Evolutionary conservation across 1,140 invertebrate species (phyloP).

Genomic region (Anoplolepis gracilipes): DNA sequence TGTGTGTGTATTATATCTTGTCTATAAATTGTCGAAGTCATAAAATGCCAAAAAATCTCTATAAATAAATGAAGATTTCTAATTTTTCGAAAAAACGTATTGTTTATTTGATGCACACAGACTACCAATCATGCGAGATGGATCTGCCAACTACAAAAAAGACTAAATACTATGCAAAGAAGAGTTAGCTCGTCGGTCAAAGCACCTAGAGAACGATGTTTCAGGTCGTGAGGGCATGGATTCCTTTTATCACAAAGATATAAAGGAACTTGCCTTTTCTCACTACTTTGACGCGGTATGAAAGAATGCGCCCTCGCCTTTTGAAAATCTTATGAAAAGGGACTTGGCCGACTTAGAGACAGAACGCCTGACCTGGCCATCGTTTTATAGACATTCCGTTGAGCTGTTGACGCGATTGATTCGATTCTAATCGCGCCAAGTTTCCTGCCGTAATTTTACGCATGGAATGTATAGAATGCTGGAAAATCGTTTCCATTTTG

Average conservation of each 20-base stretch:
- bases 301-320: conserved; percentile 26
- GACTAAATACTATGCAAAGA: too few relatives aligned
- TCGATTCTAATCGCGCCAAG: not conserved
- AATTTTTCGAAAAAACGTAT: too few relatives aligned
- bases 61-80: too few relatives aligned
- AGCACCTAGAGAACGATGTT: conserved; percentile 11
- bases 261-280: not conserved
- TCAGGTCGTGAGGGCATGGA: not conserved
- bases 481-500: not conserved
- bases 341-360: not conserved
- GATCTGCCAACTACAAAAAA: too few relatives aligned
- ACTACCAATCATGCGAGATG: too few relatives aligned
- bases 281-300: not conserved
- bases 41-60: too few relatives aligned
- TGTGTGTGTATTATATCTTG: too few relatives aligned
- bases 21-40: too few relatives aligned
- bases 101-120: too few relatives aligned
- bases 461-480: not conserved
- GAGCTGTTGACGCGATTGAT: conserved; percentile 1
- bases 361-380: not conserved
- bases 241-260: conserved; percentile 10
- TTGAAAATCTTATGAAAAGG: not conserved
- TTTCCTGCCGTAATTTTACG: not conserved
- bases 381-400: not conserved
- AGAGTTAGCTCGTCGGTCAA: not conserved